Conservation (phyloP, 2,113 vertebrate species). For the Macroglossus sobrinus region DNA sequence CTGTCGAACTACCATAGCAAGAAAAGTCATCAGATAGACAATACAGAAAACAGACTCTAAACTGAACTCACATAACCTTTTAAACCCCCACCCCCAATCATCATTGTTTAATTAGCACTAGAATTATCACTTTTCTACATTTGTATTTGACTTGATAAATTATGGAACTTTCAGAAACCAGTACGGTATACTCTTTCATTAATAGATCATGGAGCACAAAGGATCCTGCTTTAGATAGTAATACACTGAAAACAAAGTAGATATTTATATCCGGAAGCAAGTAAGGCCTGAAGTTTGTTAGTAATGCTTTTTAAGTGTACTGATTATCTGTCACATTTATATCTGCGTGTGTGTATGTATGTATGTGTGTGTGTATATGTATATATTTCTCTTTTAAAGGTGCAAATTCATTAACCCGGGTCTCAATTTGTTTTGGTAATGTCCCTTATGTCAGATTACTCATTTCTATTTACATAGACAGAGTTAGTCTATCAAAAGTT, state of each 20-base stretch:
- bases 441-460: slow-evolving; percentile 43
- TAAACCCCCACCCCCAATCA: no score
- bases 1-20: neutral
- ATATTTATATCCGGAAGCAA: slow-evolving; percentile 9
- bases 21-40: neutral
- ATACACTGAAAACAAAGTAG: neutral
- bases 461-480: slow-evolving; percentile 50
- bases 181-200: neutral
- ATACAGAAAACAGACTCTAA: neutral
- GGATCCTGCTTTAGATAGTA: slow-evolving; percentile 34
- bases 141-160: neutral
- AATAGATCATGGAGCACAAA: neutral
- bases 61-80: neutral
- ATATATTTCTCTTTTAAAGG: neutral
- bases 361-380: neutral
- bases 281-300: neutral
- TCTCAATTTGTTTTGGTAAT: slow-evolving; percentile 39
- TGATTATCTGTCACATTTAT: neutral
- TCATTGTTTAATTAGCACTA: neutral
- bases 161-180: slow-evolving; percentile 29
- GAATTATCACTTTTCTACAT: neutral
- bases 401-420: slow-evolving; percentile 58
- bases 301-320: slow-evolving; percentile 38
- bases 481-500: slow-evolving; percentile 62
- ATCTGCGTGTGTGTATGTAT: neutral